Base-by-base conservation (phyloP, 2,888 invertebrate genomes). In the Alentia gelatinosa region DNA sequence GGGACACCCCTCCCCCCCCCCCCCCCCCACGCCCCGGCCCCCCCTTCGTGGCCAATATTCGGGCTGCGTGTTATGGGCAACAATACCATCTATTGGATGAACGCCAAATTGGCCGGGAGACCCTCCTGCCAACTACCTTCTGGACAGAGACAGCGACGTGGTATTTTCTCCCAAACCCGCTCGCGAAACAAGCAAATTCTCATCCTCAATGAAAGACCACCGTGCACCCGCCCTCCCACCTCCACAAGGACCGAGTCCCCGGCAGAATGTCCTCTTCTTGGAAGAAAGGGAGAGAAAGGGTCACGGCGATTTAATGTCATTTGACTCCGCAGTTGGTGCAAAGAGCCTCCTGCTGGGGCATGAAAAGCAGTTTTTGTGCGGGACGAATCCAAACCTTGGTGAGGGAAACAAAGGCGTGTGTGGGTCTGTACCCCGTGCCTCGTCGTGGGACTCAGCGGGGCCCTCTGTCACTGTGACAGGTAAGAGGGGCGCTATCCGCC, bases 341-440 rank as follows among this genome's bases (percentile, higher is more conserved):
- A 56, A 56, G 56, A 56, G 56, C n/a, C 56, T 68, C 68, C 68
- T 68, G 26, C 33, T 7, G 30, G 30, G 68, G 30, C 33, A 68
- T 68, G 68, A 68, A 68, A 68, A 68, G 68, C 26, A 12, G n/a
- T 47, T 68, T 68, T 68, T 68, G 68, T 68, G 63, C 19, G 68
- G 3, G 68, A n/a, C n/a, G 33, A 68, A 68, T 15, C 68, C 68
- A 68, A 68, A 68, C 68, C 30, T 68, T 68, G 68, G 26, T 26
- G 68, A 30, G 26, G 26, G 68, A 68, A 68, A 68, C 68, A 68
- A 68, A 68, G 68, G 68, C 30, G 68, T 68, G 68, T 68, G 68
- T 68, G 33, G 30, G 68, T 1, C 15, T 30, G 68, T 30, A 68
- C 30, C 68, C 19, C 26, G 68, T 26, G 5, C 30, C n/a, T 56